phyloP scores from a whole-genome alignment of 2,888 invertebrate genomes.

The Penaeus monodon region DNA sequence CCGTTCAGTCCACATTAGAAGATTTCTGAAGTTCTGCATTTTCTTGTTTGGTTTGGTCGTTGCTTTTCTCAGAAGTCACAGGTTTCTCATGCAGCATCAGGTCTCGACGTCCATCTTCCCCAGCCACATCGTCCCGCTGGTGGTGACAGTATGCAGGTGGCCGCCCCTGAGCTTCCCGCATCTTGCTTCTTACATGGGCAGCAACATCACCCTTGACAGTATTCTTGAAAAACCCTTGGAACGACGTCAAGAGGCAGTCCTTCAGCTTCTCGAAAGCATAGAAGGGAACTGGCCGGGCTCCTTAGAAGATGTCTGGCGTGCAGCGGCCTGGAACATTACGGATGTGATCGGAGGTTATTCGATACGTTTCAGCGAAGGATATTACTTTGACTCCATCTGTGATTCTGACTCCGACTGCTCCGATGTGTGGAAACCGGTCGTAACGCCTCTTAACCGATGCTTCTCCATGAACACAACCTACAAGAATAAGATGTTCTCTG shows the following conservation, averaged over 20 bases:
- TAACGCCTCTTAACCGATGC: conserved; percentile 36
- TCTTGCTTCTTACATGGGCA: neutral
- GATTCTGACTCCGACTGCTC: neutral
- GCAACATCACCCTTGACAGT: conserved; percentile 2
- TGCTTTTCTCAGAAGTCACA: conserved; percentile 11
- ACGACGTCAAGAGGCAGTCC: conserved; percentile 1
- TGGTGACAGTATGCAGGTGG: conserved; percentile 31
- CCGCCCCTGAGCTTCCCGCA: conserved; percentile 31
- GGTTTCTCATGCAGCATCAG: conserved; percentile 29
- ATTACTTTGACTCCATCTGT: conserved; percentile 1
- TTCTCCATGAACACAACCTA: neutral
- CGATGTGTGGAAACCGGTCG: conserved; percentile 31
- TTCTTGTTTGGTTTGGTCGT: neutral
- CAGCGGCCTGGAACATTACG: conserved; percentile 34
- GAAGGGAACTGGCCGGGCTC: conserved; percentile 36
- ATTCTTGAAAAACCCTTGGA: conserved; percentile 13
- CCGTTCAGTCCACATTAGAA: too few species aligned
- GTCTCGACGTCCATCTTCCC: conserved; percentile 3
- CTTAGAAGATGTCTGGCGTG: conserved; percentile 25
- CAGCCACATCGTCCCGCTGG: neutral
- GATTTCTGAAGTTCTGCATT: neutral
- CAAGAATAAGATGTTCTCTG: neutral
- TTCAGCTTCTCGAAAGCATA: conserved; percentile 18
- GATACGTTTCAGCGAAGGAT: neutral
- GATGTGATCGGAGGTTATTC: conserved; percentile 23